A percentile compares a stretch with the other conserved stretches of the same genome.
Evolutionary conservation across 2,888 invertebrate genomes (phyloP).

Genomic region (Drosophila kambysellisi): DNA sequence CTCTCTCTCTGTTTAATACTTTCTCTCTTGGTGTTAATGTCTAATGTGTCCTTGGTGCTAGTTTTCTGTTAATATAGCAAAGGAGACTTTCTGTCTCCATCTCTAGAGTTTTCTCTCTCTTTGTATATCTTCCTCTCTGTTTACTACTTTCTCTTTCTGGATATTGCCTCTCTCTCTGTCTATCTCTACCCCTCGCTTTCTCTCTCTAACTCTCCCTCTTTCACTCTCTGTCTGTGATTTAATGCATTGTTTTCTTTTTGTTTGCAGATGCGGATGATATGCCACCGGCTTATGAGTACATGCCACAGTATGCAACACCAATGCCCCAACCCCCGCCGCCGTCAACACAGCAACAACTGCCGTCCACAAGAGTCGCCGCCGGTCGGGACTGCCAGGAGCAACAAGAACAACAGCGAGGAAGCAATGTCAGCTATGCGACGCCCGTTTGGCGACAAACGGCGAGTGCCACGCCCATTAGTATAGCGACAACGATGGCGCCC

Average conservation of each 20-base stretch:
- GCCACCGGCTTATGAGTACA: constrained; percentile 66
- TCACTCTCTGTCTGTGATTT: not conserved
- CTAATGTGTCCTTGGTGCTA: not conserved
- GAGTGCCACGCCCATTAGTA: constrained; percentile 41
- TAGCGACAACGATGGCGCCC: constrained; percentile 1
- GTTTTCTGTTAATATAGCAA: not conserved
- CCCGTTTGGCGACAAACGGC: constrained; percentile 56
- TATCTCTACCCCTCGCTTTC: not conserved
- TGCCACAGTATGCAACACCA: constrained; percentile 51
- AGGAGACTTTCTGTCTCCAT: not conserved
- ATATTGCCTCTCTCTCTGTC: not conserved
- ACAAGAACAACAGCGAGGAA: constrained; percentile 30
- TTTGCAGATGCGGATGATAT: constrained; percentile 48
- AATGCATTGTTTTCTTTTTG: not conserved
- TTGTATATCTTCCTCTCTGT: not conserved
- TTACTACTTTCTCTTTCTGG: not conserved
- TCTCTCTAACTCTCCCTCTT: not conserved
- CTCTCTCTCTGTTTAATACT: not conserved
- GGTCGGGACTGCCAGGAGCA: constrained; percentile 7
- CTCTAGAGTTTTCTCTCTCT: not conserved
- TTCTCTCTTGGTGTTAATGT: not conserved
- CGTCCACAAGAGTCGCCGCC: constrained; percentile 38
- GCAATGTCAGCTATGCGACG: constrained; percentile 50
- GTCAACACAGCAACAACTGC: constrained; percentile 25
- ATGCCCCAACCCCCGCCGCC: constrained; percentile 23